Evolutionary conservation across 2,888 invertebrate species (phyloP).

Genomic region (Physocephala rufipes): DNA sequence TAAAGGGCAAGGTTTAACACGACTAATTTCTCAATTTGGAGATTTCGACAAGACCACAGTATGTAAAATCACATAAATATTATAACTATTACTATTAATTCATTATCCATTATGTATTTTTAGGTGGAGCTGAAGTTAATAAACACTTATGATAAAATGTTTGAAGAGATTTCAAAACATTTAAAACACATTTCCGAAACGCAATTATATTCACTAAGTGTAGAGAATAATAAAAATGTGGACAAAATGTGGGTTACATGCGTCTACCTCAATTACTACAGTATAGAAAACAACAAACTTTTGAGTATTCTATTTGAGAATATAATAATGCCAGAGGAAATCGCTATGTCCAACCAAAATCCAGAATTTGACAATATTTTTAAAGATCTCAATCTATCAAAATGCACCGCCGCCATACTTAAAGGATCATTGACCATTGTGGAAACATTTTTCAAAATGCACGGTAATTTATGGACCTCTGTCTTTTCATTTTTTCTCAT

Average conservation of each 20-base stretch:
- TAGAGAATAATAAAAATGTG: slow-evolving; percentile 45
- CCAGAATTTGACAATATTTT: slow-evolving; percentile 24
- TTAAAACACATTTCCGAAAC: slow-evolving; percentile 42
- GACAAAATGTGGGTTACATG: slow-evolving; percentile 43
- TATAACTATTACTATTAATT: too few species aligned
- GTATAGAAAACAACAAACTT: slow-evolving; percentile 36
- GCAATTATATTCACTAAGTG: slow-evolving; percentile 47
- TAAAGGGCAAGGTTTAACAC: slow-evolving; percentile 47
- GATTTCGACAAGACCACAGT: slow-evolving; percentile 14
- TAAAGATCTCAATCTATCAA: slow-evolving; percentile 40
- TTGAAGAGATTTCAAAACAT: slow-evolving; percentile 40
- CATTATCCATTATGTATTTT: too few species aligned
- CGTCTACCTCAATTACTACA: slow-evolving; percentile 48
- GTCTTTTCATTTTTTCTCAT: neutral
- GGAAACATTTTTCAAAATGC: slow-evolving; percentile 32
- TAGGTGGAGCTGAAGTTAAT: slow-evolving; percentile 42
- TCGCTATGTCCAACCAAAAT: neutral
- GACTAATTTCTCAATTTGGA: slow-evolving; percentile 36
- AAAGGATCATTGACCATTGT: slow-evolving; percentile 25
- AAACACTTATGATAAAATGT: slow-evolving; percentile 36
- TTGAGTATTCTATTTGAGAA: slow-evolving; percentile 39
- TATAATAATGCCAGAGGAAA: slow-evolving; percentile 5
- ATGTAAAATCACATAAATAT: neutral
- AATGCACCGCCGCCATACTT: slow-evolving; percentile 42
- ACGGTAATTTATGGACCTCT: slow-evolving; percentile 34